Evolutionary conservation across 2,888 invertebrate species (phyloP), one percentile per base, ranked within the genome.

Genomic region (Microdon myrmicae): DNA sequence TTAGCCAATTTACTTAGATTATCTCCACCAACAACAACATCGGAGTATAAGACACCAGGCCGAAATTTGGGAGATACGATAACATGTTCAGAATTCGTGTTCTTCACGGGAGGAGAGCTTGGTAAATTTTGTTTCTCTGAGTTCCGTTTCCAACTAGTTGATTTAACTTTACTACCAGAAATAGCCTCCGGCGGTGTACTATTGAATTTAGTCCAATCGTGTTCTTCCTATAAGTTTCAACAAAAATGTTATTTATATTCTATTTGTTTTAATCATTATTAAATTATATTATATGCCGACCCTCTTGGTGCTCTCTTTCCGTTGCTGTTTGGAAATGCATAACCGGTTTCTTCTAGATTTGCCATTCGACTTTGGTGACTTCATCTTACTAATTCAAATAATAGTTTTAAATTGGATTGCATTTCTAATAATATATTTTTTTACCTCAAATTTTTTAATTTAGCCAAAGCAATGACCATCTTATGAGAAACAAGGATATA

Each of bases 371-470:
- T 64, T 64, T 19, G 37, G 28, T 7, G 47, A 43, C 19, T 64
- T 64, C 47, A 64, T 53, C 17, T 58, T 64, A 38, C 56, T 56
- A n/a, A n/a, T n/a, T n/a, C n/a, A n/a, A n/a, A n/a, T n/a, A n/a
- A n/a, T n/a, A n/a, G n/a, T n/a, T n/a, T 19, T 19, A 19, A 10
- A 12, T 28, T 28, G 9, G n/a, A n/a, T n/a, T n/a, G n/a, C n/a
- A n/a, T n/a, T n/a, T n/a, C n/a, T n/a, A n/a, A n/a, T n/a, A n/a
- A n/a, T n/a, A n/a, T n/a, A n/a, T n/a, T 6, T 16, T 6, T 19
- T 5, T 4, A 55, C 61, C 39, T 51, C 7, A 45, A 26, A 45
- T 39, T 55, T 49, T 61, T 61, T 4, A 44, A 44, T 32, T 34
- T 19, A 41, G 32, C 29, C n/a, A 61, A 41, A 4, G 35, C 49